Conservation (phyloP, 2,888 invertebrate species). For the Omphaloscelis lunosa region DNA sequence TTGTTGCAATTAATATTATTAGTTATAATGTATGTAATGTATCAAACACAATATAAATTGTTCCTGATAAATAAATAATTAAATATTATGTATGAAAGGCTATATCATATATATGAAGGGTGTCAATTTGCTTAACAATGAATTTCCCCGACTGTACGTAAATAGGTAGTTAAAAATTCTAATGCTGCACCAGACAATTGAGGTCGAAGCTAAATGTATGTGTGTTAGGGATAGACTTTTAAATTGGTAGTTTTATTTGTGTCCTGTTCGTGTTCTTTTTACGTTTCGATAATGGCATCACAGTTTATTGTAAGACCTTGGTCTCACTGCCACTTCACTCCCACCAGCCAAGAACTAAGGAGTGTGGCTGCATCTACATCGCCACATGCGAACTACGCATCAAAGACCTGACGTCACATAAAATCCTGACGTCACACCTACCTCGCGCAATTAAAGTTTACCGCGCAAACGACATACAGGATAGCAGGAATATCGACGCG, state of each 20-base stretch:
- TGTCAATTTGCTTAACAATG: not conserved
- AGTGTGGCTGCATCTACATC: no score
- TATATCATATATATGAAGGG: not conserved
- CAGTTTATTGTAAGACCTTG: not conserved
- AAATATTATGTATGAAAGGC: no score
- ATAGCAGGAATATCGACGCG: no score
- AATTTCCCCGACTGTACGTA: not conserved
- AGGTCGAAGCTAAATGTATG: not conserved
- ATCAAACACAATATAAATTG: no score
- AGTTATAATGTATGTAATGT: no score
- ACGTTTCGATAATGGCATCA: not conserved
- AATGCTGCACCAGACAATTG: not conserved
- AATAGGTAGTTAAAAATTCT: not conserved
- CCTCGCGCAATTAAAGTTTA: no score
- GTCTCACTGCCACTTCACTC: not conserved
- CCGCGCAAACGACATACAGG: no score
- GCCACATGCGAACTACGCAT: no score
- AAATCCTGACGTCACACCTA: no score
- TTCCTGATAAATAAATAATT: no score
- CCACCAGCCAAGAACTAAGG: not conserved
- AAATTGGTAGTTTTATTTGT: constrained; percentile 12
- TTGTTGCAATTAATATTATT: no score
- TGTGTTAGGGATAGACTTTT: not conserved
- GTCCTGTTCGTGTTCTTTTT: not conserved
- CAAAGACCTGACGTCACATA: no score